Conservation (phyloP, 2,888 invertebrate genomes). For the Aphodius sticticus region DNA sequence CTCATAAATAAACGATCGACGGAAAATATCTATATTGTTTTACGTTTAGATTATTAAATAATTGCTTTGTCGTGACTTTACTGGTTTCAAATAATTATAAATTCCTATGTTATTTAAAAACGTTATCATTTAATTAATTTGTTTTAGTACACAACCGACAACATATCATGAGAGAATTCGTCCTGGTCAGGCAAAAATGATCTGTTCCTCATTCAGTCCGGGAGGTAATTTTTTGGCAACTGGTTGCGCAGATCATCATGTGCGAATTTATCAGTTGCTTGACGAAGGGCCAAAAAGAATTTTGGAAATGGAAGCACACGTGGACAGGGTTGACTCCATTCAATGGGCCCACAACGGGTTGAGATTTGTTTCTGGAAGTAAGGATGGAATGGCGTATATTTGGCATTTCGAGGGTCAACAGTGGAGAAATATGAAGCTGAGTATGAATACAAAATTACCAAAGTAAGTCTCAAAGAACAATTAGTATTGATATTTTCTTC, state of each 20-base stretch:
- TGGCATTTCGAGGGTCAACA: constrained; percentile 92
- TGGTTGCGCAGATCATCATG: constrained; percentile 94
- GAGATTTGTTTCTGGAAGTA: constrained; percentile 92
- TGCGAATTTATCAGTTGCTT: constrained; percentile 86
- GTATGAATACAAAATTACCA: constrained; percentile 71
- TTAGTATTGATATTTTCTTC: no score
- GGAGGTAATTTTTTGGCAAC: constrained; percentile 92
- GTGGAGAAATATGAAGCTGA: constrained; percentile 82
- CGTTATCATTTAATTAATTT: no score
- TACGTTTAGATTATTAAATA: background rate
- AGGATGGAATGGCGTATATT: constrained; percentile 93
- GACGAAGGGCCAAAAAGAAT: constrained; percentile 81
- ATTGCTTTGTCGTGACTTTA: constrained; percentile 56
- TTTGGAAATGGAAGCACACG: constrained; percentile 81
- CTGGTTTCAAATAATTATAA: no score
- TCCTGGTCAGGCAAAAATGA: constrained; percentile 95
- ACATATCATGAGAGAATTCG: constrained; percentile 92
- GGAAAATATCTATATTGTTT: background rate
- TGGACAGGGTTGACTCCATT: constrained; percentile 93
- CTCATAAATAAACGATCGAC: no score
- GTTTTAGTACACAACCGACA: constrained; percentile 72
- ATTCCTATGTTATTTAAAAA: no score
- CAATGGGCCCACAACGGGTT: constrained; percentile 92
- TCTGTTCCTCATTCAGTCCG: constrained; percentile 89
- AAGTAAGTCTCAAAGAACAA: constrained; percentile 58